Percentiles rank a stretch among this genome's conserved stretches.
Evolutionary conservation across 2,797 vertebrate species (phyloP).

Genomic region (Microctenopoma steveboyesi): DNA sequence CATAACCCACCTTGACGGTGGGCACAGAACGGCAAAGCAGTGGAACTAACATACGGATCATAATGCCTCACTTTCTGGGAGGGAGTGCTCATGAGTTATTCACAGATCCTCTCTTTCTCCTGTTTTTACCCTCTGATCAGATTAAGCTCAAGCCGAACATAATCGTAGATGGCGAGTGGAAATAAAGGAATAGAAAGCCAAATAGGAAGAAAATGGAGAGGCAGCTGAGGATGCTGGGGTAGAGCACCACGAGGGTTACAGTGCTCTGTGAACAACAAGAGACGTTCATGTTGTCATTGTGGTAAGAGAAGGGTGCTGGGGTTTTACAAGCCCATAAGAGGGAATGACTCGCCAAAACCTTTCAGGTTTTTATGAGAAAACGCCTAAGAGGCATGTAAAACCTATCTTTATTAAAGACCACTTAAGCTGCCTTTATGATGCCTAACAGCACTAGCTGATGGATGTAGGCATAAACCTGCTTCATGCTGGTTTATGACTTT

Average conservation of each 20-base stretch:
- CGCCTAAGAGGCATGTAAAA: slow-evolving; percentile 67
- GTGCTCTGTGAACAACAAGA: slow-evolving; percentile 24
- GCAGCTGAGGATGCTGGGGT: slow-evolving; percentile 5
- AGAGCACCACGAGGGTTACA: slow-evolving; percentile 31
- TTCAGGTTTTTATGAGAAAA: slow-evolving; percentile 69
- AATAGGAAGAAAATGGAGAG: slow-evolving; percentile 13
- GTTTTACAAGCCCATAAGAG: slow-evolving; percentile 62
- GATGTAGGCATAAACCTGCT: slow-evolving; percentile 51
- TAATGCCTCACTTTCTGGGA: slow-evolving; percentile 52
- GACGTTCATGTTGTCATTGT: slow-evolving; percentile 29
- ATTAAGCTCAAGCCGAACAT: slow-evolving; percentile 48
- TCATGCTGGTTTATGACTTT: slow-evolving; percentile 50
- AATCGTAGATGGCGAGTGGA: slow-evolving; percentile 33
- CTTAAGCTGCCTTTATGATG: slow-evolving; percentile 69
- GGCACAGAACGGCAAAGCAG: slow-evolving; percentile 54
- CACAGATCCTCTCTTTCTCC: slow-evolving; percentile 36
- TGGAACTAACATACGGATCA: slow-evolving; percentile 65
- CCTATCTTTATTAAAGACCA: slow-evolving; percentile 75
- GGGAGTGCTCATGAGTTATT: slow-evolving; percentile 61
- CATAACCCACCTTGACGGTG: slow-evolving; percentile 63
- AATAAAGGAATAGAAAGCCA: slow-evolving; percentile 25
- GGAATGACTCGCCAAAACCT: slow-evolving; percentile 56
- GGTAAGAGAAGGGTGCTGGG: slow-evolving; percentile 56
- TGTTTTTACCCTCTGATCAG: slow-evolving; percentile 35
- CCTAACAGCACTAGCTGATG: slow-evolving; percentile 58